Conservation (phyloP, 1,140 invertebrate species). For the Caligus rogercresseyi region DNA sequence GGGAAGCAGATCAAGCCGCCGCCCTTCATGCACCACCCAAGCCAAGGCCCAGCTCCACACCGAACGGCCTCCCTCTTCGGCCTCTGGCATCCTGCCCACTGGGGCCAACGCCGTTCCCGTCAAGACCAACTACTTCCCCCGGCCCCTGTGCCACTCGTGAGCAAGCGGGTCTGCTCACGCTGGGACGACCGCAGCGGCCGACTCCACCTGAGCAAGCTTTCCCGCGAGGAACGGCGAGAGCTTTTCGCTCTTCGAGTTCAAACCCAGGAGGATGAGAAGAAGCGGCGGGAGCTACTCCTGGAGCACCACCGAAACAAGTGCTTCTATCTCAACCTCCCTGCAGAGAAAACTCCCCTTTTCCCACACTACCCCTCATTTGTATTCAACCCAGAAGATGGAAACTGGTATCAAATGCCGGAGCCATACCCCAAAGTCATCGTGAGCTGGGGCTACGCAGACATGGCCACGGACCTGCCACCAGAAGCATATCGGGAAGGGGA, state of each 20-base stretch:
- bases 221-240: conserved; percentile 50
- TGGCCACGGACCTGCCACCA: conserved; percentile 8
- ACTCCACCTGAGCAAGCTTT: conserved; percentile 33
- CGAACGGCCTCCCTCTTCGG: background rate
- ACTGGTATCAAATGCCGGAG: conserved; percentile 3
- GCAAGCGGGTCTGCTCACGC: background rate
- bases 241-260: conserved; percentile 53
- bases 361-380: conserved; percentile 7
- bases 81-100: conserved; percentile 7
- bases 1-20: conserved; percentile 45
- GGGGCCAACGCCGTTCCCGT: background rate
- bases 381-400: background rate
- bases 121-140: too few species aligned
- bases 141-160: background rate
- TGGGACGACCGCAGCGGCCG: background rate
- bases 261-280: conserved; percentile 37
- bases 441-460: background rate
- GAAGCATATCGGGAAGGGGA: conserved; percentile 9
- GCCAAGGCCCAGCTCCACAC: background rate
- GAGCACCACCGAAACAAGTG: conserved; percentile 12
- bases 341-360: conserved; percentile 3
- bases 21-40: background rate
- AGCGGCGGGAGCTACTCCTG: background rate
- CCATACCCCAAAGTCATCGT: background rate
- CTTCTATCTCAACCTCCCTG: background rate